phyloP scores from a whole-genome alignment of 2,797 vertebrate genomes.

The Peromyscus nudipes region DNA sequence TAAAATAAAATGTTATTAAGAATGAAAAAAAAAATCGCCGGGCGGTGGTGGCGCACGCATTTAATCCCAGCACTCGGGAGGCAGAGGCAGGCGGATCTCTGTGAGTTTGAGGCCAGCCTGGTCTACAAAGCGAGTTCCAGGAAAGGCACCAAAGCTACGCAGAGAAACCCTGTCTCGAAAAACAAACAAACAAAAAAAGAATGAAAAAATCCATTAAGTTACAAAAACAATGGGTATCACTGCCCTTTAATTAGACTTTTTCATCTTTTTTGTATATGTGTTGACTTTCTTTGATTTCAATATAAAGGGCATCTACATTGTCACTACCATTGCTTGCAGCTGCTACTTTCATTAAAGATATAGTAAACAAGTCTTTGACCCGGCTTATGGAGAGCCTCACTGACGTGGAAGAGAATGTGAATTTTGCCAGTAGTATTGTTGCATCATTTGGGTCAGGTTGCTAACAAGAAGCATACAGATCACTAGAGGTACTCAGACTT shows the following conservation, averaged over 20 bases:
- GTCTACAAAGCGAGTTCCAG: too few relatives aligned
- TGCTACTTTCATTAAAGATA: not conserved
- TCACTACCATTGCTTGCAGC: not conserved
- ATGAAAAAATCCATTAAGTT: not conserved
- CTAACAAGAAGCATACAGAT: not conserved
- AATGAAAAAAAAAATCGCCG: too few relatives aligned
- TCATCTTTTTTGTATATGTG: not conserved
- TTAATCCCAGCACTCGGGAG: too few relatives aligned
- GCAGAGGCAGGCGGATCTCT: too few relatives aligned
- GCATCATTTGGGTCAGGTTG: not conserved
- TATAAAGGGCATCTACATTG: too few relatives aligned
- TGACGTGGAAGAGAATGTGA: not conserved
- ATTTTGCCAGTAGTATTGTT: not conserved
- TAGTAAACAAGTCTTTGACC: not conserved
- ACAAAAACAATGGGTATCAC: not conserved
- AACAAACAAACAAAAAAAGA: not conserved
- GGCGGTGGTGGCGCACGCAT: too few relatives aligned
- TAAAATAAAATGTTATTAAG: not conserved
- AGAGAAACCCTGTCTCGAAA: too few relatives aligned
- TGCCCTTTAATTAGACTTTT: not conserved
- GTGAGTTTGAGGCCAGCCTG: too few relatives aligned
- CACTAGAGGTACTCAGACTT: accelerated
- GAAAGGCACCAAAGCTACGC: too few relatives aligned
- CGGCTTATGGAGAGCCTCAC: not conserved
- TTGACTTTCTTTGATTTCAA: not conserved